Conservation (phyloP, 2,888 invertebrate genomes). For the Cepaea hortensis region DNA sequence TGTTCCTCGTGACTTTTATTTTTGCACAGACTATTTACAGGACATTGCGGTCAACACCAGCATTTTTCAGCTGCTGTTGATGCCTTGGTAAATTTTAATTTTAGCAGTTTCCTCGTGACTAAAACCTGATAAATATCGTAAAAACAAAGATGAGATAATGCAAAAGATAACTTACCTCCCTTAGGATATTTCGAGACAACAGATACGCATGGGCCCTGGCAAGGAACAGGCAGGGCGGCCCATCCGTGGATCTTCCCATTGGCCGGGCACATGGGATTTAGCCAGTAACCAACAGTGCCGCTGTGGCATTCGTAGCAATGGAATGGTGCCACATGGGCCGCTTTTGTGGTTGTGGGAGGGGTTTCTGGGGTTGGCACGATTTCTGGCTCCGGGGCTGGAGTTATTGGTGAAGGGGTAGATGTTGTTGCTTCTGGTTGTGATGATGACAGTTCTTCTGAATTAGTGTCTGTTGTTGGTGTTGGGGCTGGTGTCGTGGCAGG, state of each 20-base stretch:
- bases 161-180: slow-evolving; percentile 10
- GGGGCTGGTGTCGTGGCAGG: not conserved
- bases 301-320: slow-evolving; percentile 31
- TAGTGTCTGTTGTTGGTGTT: not conserved
- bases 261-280: slow-evolving; percentile 7
- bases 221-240: not conserved
- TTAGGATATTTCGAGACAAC: slow-evolving; percentile 8
- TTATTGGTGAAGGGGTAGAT: not conserved
- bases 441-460: not conserved
- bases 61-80: too few species aligned
- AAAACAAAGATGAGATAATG: too few species aligned
- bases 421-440: not conserved
- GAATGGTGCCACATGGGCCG: not conserved
- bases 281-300: slow-evolving; percentile 25
- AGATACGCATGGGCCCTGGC: slow-evolving; percentile 23
- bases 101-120: too few species aligned
- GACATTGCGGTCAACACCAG: too few species aligned
- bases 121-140: too few species aligned
- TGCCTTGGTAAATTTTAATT: too few species aligned
- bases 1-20: too few species aligned
- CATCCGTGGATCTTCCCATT: slow-evolving; percentile 4
- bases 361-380: not conserved
- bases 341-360: not conserved
- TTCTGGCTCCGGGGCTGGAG: not conserved
- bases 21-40: too few species aligned